phyloP scores from a whole-genome alignment of 2,888 invertebrate species.

The Pachycephus smyrnensis region DNA sequence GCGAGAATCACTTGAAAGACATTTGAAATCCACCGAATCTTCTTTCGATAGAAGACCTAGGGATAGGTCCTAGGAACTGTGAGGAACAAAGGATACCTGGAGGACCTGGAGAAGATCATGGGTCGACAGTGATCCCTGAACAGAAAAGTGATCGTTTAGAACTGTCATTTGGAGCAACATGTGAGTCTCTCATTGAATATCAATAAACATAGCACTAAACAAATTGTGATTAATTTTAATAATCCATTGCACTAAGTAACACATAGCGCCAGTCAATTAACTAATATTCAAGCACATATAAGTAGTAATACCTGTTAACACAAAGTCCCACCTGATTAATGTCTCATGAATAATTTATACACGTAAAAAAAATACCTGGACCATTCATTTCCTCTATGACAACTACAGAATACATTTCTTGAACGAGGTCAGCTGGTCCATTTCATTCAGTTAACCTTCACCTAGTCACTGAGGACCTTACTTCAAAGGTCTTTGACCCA shows the following conservation, averaged over 20 bases:
- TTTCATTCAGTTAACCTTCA: not conserved
- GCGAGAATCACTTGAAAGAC: not conserved
- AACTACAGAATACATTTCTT: not conserved
- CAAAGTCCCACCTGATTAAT: not conserved
- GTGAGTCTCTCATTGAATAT: not conserved
- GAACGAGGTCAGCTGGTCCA: not conserved
- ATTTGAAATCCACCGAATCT: not conserved
- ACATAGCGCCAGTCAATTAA: not conserved
- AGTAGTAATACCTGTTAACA: not conserved
- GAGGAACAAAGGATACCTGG: not conserved
- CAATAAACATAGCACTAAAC: not conserved
- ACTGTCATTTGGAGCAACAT: not conserved
- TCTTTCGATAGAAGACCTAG: not conserved
- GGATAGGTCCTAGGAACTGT: not conserved
- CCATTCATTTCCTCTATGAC: not conserved
- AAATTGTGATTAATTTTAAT: not conserved
- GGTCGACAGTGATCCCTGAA: not conserved
- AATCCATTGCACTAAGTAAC: not conserved
- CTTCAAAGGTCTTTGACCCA: not conserved
- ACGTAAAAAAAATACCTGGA: not conserved
- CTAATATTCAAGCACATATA: not conserved
- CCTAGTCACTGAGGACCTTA: not conserved
- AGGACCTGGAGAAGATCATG: not conserved
- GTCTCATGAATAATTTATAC: not conserved
- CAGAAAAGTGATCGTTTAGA: not conserved